Base-by-base conservation (phyloP, 2,797 vertebrate genomes). In the Bradypus variegatus region DNA sequence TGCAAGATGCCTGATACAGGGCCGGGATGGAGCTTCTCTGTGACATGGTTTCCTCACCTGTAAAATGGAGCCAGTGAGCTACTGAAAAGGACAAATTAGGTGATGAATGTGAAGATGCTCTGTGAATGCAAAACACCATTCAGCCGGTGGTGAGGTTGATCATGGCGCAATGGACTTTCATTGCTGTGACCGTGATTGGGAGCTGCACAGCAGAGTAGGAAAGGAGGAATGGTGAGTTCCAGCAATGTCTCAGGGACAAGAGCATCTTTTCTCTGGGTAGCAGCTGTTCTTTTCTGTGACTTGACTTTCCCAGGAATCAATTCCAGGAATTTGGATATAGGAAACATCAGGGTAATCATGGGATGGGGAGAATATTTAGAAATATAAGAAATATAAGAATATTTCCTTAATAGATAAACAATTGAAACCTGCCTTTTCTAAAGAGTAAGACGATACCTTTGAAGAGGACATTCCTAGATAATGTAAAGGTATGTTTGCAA, bases 281-380 rank as follows among this genome's bases (percentile, higher is more conserved):
- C 33, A 76, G 84, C 78, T 92, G 77, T 48, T 93, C 77, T 93
- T 31, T 86, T 77, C 78, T 75, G 27, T 64, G 64, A 55, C 38
- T 48, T 55, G 62, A 88, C 53, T 89, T 92, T 79, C 84, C 62
- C 64, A 27, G 36, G 62, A 86, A 92, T 77, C 45, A 50, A 58
- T 41, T 60, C 21, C 2, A n/a, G 50, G 69, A 36, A 38, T 23
- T 67, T 72, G 76, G 45, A 64, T 76, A 31, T 23, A 69, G 65
- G 36, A 41, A 33, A 70, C 25, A 78, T 21, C 25, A 75, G 55
- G 64, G 9, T 45, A n/a, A 33, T 77, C 48, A 6, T 1, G 0
- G 72, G 9, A 65, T 86, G 50, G 45, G 62, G 16, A 19, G 64
- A 72, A n/a, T n/a, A n/a, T n/a, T n/a, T n/a, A n/a, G n/a, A n/a